phyloP scores from a whole-genome alignment of 1,140 invertebrate genomes.

The Leptoteleia sp. region DNA sequence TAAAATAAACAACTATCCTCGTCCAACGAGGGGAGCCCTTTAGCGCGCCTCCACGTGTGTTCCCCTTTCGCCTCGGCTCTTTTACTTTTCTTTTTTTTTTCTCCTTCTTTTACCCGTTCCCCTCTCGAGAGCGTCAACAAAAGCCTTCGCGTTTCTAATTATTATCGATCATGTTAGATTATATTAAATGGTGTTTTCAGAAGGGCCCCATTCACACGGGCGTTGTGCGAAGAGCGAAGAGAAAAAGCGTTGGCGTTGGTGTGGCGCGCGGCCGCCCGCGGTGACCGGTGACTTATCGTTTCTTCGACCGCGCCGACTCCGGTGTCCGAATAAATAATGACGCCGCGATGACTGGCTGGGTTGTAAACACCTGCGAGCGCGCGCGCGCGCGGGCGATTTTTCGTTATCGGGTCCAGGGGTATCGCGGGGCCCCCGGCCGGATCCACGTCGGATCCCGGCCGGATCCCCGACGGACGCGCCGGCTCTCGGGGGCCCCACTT shows the following conservation, averaged over 20 bases:
- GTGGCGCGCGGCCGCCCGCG: slow-evolving; percentile 13
- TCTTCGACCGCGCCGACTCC: slow-evolving; percentile 38
- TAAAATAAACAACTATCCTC: slow-evolving; percentile 37
- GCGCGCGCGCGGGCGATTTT: slow-evolving; percentile 62
- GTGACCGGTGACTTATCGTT: slow-evolving; percentile 46
- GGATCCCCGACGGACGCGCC: neutral
- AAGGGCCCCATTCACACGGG: slow-evolving; percentile 43
- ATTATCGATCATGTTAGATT: slow-evolving; percentile 35
- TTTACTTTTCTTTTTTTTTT: too few species aligned
- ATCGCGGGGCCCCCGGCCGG: too few species aligned
- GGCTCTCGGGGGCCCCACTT: slow-evolving; percentile 54
- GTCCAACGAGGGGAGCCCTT: slow-evolving; percentile 7
- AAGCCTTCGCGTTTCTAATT: slow-evolving; percentile 44
- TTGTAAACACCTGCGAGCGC: slow-evolving; percentile 79
- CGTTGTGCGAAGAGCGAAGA: too few species aligned
- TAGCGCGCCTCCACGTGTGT: slow-evolving; percentile 13
- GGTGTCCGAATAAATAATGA: slow-evolving; percentile 78
- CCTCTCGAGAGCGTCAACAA: slow-evolving; percentile 26
- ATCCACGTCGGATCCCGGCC: too few species aligned
- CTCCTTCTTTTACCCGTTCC: slow-evolving; percentile 40
- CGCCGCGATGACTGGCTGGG: slow-evolving; percentile 75
- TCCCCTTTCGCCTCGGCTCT: too few species aligned
- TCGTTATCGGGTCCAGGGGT: slow-evolving; percentile 73
- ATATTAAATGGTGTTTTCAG: slow-evolving; percentile 22
- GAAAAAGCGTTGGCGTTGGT: slow-evolving; percentile 22